Evolutionary conservation across 2,113 vertebrate genomes (phyloP), one percentile per base, ranked within the genome.

Genomic region (Mirza zaza): DNA sequence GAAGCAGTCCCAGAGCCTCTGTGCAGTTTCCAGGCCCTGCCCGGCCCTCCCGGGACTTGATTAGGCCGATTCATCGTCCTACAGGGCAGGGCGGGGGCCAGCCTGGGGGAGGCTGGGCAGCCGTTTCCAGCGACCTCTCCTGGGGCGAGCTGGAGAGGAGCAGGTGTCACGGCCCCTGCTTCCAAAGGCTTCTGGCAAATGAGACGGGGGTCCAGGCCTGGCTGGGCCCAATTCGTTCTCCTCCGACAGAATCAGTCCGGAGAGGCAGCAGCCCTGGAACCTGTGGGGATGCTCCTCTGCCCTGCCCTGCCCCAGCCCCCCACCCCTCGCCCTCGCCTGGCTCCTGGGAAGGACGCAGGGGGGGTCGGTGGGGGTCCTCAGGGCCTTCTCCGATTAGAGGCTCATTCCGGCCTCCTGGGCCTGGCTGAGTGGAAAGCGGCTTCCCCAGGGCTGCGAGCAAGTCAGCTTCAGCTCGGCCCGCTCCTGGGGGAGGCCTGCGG

Each of bases 11-110:
- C 17, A 32, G 57, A 36, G 21, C 29, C 42, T 75, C 89, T 4
- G 63, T 59, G 0, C 12, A 3, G 17, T n/a, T 68, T 18, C 15
- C n/a, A 0, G 0, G 14, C 42, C 32, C 50, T 29, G 0, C 3
- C 15, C 4, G 42, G 59, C 63, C 29, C 86, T 82, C 32, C 12
- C 0, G 3, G 68, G 73, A 67, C 59, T 25, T 81, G n/a, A 63
- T 42, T 45, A 34, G 20, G 57, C 27, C 91, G 81, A 76, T 87
- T 67, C 65, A 57, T 67, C 77, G 88, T 93, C 90, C 83, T 55
- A 59, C n/a, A 39, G 77, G 52, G 77, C 42, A 39, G 71, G 86
- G 4, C 65, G 92, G 76, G 68, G 32, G 9, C 8, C 14, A 67
- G 25, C 59, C 87, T 4, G 32, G 73, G 27, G 87, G 73, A 82